Evolutionary conservation across 2,113 vertebrate genomes (phyloP).

Genomic region (Bos javanicus): DNA sequence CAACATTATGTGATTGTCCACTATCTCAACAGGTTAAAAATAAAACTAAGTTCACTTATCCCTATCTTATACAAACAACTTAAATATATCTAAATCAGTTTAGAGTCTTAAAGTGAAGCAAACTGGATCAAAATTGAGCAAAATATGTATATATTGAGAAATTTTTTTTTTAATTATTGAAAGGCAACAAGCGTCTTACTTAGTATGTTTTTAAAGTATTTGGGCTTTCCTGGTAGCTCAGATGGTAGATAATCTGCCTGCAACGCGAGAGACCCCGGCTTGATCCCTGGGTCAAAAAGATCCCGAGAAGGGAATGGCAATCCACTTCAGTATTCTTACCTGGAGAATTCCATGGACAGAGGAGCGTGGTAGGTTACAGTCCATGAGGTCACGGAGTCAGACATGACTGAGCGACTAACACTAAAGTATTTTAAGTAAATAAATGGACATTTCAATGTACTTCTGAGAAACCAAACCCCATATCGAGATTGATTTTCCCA

Average conservation of each 20-base stretch:
- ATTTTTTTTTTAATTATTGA: neutral
- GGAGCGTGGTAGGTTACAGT: neutral
- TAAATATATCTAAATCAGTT: neutral
- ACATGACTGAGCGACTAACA: neutral
- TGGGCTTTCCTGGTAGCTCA: neutral
- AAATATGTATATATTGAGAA: neutral
- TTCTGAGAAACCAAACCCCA: neutral
- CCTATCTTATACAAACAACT: neutral
- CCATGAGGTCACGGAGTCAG: neutral
- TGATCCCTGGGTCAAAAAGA: neutral
- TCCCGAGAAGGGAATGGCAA: neutral
- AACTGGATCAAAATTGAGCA: neutral
- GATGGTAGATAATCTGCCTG: neutral
- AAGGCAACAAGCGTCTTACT: neutral
- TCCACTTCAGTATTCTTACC: neutral
- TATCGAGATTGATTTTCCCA: neutral
- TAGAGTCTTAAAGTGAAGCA: neutral
- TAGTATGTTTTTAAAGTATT: neutral
- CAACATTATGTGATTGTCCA: neutral
- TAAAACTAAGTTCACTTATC: neutral
- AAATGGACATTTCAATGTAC: neutral
- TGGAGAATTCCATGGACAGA: neutral
- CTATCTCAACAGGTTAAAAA: neutral
- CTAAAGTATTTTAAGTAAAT: neutral
- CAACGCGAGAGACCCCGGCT: neutral